Base-by-base conservation (phyloP, 1,140 invertebrate species). In the Cataglyphis hispanica region DNA sequence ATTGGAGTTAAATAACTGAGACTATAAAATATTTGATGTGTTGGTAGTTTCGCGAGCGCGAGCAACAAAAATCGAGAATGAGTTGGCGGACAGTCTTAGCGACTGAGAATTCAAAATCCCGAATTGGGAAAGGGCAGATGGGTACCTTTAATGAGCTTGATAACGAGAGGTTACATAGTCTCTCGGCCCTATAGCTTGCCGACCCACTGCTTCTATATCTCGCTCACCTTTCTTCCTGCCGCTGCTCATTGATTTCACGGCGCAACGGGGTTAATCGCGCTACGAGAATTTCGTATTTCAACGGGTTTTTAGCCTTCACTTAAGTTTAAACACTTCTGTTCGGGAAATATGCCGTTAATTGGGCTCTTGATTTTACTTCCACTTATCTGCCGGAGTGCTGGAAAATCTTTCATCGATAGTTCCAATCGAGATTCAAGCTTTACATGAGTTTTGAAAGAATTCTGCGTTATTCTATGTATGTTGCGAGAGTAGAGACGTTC, bases 111-210 rank as follows among this genome's bases (percentile, higher is more conserved):
- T 89, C 3, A 4, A 50, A 83, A 72, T 31, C 31, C 60, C 37
- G 27, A 78, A 78, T 87, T 46, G 77, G 60, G 70, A 34, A 69
- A 84, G 77, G 60, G 43, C 50, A 84, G 74, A 64, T 70, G 85
- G 90, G 77, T 83, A 86, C 87, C 87, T 86, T 91, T 92, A 92
- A 92, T 92, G 90, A 92, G 89, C 86, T 92, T 91, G 91, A 91
- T 92, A 91, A 92, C 91, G 85, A 90, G 31, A 86, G 67, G 89
- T 89, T 91, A 91, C 91, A 91, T 86, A 90, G 86, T 89, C 72
- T 75, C 56, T 66, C 78, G 43, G 22, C 19, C 86, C 87, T 66
- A 86, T 87, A 86, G 78, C 46, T 70, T 67, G 63, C 31, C 61
- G 81, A 46, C 43, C 56, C n/a, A 19, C 13, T 13, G 43, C 58